Base-by-base conservation (phyloP, 2,888 invertebrate species). In the Meteorus cinctellus region DNA sequence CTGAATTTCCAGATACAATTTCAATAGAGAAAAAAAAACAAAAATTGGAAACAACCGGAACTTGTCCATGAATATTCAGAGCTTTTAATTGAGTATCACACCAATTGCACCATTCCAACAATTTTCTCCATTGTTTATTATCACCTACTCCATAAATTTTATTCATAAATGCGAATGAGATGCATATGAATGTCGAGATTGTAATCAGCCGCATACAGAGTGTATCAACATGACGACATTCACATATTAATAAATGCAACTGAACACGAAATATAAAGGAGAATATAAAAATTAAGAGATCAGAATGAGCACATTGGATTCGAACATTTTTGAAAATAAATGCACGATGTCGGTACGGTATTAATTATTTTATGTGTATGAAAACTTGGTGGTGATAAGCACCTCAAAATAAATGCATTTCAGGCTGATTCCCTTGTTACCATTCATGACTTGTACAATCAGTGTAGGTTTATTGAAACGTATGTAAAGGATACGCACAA, bases 401-500 rank as follows among this genome's bases (percentile, higher is more conserved):
- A 24, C 10, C 8, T 55, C 19, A 55, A 55, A 55, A 55, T 55
- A 55, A 55, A 55, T 55, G 55, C 55, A 55, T 19, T 55, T n/a
- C 55, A 1, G 55, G 5, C n/a, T 1, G 4, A 55, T 55, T 55
- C 19, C 16, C 16, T 55, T 55, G 55, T 55, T 55, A 6, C 5
- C 10, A 19, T 55, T 55, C 6, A 8, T 55, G 55, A 4, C 5
- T 10, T 48, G 16, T n/a, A 48, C 48, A 48, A 48, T 14, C 48
- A 19, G 55, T 6, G 19, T 55, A 19, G 8, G 19, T 55, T 55
- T 55, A 10, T n/a, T 8, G n/a, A 8, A 19, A 19, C 55, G 55
- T 19, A 55, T 55, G 55, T 55, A 55, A 24, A 55, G 19, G 55
- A 55, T 55, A 55, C 55, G 55, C 55, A 55, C 55, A n/a, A n/a